phyloP scores from a whole-genome alignment of 2,888 invertebrate genomes.

The Leptinotarsa haldemani region DNA sequence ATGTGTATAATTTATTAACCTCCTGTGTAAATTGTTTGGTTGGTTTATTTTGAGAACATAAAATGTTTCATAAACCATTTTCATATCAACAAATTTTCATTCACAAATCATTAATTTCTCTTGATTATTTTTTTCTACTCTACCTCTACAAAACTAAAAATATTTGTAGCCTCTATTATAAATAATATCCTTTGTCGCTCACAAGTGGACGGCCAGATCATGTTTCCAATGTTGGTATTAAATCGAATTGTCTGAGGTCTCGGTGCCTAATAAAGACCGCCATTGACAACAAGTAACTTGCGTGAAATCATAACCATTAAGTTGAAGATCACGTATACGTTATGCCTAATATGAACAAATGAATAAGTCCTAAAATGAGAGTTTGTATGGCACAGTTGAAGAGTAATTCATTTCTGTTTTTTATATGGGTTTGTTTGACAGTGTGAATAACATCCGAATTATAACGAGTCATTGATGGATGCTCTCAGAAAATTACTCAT shows the following conservation, averaged over 20 bases:
- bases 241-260: slow-evolving; percentile 14
- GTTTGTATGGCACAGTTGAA: slow-evolving; percentile 5
- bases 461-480: not conserved
- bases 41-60: no score
- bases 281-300: slow-evolving; percentile 12
- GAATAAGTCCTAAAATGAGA: slow-evolving; percentile 10
- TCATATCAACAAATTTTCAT: no score
- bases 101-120: no score
- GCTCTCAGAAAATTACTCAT: not conserved
- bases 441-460: slow-evolving; percentile 2
- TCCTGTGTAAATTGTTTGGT: no score
- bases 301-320: slow-evolving; percentile 13
- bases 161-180: not conserved
- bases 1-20: no score
- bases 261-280: slow-evolving; percentile 8
- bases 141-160: no score
- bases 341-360: slow-evolving; percentile 15
- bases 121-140: no score
- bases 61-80: no score
- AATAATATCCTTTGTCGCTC: not conserved
- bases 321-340: slow-evolving; percentile 12
- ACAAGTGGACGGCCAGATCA: not conserved
- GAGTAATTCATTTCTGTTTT: not conserved
- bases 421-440: slow-evolving; percentile 8
- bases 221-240: slow-evolving; percentile 11